phyloP scores from a whole-genome alignment of 35 echinoderm and acorn worm genomes.

The Nesometra sesokonis region DNA sequence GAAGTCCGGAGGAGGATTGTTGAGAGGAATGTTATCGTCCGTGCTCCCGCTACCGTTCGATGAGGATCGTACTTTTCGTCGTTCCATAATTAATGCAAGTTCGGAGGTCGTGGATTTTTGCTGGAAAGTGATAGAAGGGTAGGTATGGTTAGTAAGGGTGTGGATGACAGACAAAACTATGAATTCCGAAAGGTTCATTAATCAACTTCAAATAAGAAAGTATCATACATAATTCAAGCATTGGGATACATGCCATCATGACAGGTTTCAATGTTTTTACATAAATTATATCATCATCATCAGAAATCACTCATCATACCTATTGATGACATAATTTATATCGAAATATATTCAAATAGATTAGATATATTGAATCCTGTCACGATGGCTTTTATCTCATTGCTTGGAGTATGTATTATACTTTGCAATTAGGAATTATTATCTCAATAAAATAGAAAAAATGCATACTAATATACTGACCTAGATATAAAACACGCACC shows the following conservation, averaged over 20 bases:
- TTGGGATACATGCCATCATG: too few species aligned
- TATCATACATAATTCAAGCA: too few species aligned
- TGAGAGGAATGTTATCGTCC: conserved; percentile 21
- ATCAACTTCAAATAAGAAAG: too few species aligned
- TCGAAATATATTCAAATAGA: too few species aligned
- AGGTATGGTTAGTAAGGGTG: neutral
- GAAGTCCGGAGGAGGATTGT: conserved; percentile 69
- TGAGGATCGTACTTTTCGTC: conserved; percentile 48
- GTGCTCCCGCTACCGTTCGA: neutral
- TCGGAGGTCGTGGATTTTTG: conserved; percentile 32
- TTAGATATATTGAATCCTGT: too few species aligned
- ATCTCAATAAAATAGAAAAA: neutral
- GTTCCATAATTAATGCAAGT: conserved; percentile 64
- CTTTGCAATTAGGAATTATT: too few species aligned
- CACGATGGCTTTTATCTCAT: too few species aligned
- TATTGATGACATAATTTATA: too few species aligned
- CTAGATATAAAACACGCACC: too few species aligned
- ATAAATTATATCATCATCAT: too few species aligned
- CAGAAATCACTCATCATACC: too few species aligned
- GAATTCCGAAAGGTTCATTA: neutral
- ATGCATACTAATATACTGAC: neutral
- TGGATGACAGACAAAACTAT: neutral
- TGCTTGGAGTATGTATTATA: neutral
- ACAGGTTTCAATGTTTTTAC: too few species aligned
- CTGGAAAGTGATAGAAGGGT: conserved; percentile 15